phyloP scores from a whole-genome alignment of 1,140 invertebrate genomes.

The Anadara kagoshimensis region DNA sequence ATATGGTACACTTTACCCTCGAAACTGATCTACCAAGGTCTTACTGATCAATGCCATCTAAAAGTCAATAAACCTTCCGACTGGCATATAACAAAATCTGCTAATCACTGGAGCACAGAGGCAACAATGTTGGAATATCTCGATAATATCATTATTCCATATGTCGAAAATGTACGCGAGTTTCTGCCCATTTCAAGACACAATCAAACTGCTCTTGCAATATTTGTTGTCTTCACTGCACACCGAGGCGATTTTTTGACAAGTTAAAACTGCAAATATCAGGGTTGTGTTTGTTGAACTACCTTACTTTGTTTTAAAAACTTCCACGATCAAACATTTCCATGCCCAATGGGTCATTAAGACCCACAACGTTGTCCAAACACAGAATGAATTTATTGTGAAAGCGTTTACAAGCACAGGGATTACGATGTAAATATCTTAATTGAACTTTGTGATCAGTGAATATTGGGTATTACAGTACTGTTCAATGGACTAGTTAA shows the following conservation, averaged over 20 bases:
- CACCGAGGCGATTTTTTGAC: background rate
- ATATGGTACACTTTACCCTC: slow-evolving; percentile 13
- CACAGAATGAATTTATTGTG: no score
- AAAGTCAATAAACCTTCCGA: slow-evolving; percentile 30
- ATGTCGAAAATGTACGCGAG: background rate
- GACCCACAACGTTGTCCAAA: no score
- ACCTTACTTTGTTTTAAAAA: no score
- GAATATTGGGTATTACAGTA: no score
- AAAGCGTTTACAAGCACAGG: no score
- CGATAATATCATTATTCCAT: background rate
- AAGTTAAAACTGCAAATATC: no score
- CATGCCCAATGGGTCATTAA: no score
- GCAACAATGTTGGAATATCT: slow-evolving; percentile 1
- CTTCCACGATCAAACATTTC: no score
- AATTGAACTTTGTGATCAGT: no score
- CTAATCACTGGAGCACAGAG: slow-evolving; percentile 11
- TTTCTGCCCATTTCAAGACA: background rate
- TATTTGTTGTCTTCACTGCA: background rate
- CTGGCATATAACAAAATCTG: slow-evolving; percentile 45
- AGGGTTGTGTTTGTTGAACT: no score
- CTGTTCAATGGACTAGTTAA: no score
- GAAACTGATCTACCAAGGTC: slow-evolving; percentile 30
- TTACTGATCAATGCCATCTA: slow-evolving; percentile 38
- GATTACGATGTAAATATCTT: no score
- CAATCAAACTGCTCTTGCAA: background rate